phyloP scores from a whole-genome alignment of 2,113 vertebrate species.

The Silurus meridionalis region DNA sequence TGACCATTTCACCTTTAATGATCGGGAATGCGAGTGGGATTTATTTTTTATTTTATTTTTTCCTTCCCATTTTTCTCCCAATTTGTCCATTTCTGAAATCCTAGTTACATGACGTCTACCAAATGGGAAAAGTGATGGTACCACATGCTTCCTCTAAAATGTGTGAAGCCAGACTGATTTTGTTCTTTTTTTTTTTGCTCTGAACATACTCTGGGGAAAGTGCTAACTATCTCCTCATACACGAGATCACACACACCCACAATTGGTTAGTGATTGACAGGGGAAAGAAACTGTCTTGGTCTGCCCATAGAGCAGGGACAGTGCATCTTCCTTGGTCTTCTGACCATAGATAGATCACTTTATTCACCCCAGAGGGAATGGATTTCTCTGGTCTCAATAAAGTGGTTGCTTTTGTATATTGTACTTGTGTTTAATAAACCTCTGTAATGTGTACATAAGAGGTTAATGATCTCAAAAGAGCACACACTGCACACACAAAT shows the following conservation, averaged over 20 bases:
- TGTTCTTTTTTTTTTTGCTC: not conserved
- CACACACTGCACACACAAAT: too few species aligned
- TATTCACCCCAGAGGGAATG: too few species aligned
- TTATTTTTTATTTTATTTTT: not conserved
- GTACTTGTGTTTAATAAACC: not conserved
- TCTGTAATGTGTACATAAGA: not conserved
- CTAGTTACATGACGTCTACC: not conserved
- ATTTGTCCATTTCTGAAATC: not conserved
- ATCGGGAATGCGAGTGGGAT: not conserved
- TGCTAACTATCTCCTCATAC: not conserved
- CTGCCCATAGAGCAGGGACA: not conserved
- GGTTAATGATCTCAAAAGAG: not conserved
- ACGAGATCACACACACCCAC: not conserved
- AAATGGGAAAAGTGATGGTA: not conserved
- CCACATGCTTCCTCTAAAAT: not conserved
- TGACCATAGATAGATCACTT: not conserved
- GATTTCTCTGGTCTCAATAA: too few species aligned
- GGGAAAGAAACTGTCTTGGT: not conserved
- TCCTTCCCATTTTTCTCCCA: not conserved
- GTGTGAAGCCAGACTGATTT: not conserved
- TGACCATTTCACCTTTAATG: constrained; percentile 10
- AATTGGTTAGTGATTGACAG: not conserved
- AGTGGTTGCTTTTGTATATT: not conserved
- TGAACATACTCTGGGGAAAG: not conserved
- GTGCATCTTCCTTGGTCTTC: not conserved